Conservation (phyloP, 2,113 vertebrate genomes). For the Athene noctua region DNA sequence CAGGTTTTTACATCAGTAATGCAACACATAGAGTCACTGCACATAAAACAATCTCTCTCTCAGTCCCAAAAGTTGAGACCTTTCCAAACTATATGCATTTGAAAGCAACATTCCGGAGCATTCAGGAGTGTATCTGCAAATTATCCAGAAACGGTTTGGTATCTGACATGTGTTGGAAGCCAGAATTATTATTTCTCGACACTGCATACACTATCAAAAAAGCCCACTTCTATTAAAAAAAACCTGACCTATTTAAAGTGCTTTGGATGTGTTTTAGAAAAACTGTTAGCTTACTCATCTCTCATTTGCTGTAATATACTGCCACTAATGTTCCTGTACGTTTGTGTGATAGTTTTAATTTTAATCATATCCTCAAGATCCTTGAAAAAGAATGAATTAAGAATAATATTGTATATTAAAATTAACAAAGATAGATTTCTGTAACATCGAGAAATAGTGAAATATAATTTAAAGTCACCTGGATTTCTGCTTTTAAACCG, state of each 20-base stretch:
- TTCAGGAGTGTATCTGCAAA: background rate
- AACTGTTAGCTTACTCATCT: background rate
- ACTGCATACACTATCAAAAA: rapidly evolving
- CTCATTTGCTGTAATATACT: background rate
- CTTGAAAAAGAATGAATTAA: background rate
- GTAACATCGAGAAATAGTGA: background rate
- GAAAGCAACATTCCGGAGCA: background rate
- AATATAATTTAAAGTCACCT: background rate
- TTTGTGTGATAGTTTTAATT: background rate
- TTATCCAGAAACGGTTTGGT: background rate
- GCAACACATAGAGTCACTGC: background rate
- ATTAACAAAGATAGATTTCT: background rate
- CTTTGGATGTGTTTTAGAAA: background rate
- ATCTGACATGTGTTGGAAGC: background rate
- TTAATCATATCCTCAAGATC: background rate
- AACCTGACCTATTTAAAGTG: background rate
- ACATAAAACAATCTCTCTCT: background rate
- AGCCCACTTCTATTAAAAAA: background rate
- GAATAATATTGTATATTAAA: background rate
- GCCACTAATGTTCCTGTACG: background rate
- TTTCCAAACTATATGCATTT: background rate
- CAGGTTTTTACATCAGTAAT: background rate
- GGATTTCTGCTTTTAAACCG: background rate
- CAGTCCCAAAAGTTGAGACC: background rate
- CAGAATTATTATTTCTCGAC: background rate